These are phyloP conservation scores for Eira barbara DNA, from an alignment of 2,113 vertebrate species.

Conservation along the genomic window DNA sequence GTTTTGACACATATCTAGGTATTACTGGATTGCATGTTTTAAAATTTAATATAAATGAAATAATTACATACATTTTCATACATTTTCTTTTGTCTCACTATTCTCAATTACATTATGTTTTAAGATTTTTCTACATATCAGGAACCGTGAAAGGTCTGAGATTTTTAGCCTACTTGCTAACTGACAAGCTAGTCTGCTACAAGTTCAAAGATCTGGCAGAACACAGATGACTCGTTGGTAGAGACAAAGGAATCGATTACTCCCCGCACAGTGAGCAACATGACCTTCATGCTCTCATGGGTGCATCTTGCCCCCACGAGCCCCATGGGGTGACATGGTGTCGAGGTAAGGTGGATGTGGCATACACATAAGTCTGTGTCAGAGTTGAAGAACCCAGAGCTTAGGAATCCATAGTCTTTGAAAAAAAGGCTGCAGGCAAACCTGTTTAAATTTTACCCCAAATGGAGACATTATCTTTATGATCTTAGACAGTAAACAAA, in stretches of 20 bases:
- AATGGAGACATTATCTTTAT: background rate
- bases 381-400: background rate
- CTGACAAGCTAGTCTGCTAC: background rate
- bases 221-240: background rate
- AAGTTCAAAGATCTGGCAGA: background rate
- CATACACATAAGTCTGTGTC: background rate
- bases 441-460: background rate
- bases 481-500: background rate
- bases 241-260: background rate
- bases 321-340: too few relatives aligned
- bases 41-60: background rate
- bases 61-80: background rate
- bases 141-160: background rate
- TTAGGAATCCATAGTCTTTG: background rate
- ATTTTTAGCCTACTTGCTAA: background rate
- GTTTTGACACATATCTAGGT: background rate
- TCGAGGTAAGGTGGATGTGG: fast-evolving
- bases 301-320: background rate
- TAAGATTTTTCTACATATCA: background rate
- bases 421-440: background rate
- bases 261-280: background rate
- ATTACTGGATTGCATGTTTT: background rate
- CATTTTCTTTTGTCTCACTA: background rate
- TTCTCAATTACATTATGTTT: background rate
- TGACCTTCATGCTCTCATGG: background rate